Evolutionary conservation across 2,888 invertebrate species (phyloP).

Genomic region (Amphimallon solstitiale): DNA sequence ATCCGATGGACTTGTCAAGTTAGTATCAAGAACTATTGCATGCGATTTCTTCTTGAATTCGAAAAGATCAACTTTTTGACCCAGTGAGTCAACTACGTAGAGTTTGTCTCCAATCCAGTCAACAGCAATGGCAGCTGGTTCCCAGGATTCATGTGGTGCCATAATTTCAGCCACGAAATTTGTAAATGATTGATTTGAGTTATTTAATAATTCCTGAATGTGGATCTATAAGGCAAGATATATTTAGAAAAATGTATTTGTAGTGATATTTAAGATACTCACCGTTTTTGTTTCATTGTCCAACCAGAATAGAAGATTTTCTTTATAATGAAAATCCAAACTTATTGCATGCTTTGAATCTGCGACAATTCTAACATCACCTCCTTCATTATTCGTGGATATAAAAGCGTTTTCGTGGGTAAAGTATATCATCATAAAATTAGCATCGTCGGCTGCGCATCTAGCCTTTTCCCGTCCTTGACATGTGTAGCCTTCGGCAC

Average conservation of each 20-base stretch:
- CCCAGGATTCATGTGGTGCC: conserved; percentile 87
- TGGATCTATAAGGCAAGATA: conserved; percentile 66
- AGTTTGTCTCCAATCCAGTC: conserved; percentile 98
- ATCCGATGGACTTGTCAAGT: conserved; percentile 90
- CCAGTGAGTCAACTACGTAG: conserved; percentile 92
- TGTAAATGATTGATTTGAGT: conserved; percentile 55
- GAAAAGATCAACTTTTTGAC: conserved; percentile 94
- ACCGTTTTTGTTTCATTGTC: conserved; percentile 89
- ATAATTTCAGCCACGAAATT: conserved; percentile 73
- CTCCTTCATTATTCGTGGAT: conserved; percentile 75
- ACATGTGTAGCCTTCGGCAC: conserved; percentile 70
- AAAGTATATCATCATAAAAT: conserved; percentile 71
- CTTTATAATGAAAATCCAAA: conserved; percentile 82
- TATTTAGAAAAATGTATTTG: too few relatives aligned
- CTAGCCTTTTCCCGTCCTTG: conserved; percentile 65
- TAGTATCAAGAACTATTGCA: conserved; percentile 90
- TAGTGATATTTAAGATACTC: conserved; percentile 18
- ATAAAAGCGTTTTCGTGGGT: conserved; percentile 78
- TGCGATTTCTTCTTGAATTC: conserved; percentile 88
- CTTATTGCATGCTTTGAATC: conserved; percentile 89
- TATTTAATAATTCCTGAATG: conserved; percentile 68
- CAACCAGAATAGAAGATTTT: conserved; percentile 87
- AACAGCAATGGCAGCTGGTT: conserved; percentile 90
- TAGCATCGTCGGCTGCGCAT: conserved; percentile 72
- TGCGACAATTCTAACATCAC: conserved; percentile 72